phyloP scores from a whole-genome alignment of 1,140 invertebrate species.

The Drosophila repleta region DNA sequence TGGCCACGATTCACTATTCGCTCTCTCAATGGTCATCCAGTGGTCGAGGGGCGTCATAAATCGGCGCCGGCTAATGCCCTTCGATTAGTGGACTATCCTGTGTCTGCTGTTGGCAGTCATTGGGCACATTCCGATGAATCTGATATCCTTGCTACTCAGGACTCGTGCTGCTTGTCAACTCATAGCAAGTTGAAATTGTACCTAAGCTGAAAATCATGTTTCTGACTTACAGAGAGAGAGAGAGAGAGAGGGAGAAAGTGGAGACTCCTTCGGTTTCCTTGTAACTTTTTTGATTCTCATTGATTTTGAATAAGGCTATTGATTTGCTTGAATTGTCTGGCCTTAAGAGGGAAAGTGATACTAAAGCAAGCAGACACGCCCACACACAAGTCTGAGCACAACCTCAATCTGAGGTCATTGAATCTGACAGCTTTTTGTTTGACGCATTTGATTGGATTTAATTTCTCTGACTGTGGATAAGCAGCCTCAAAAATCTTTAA shows the following conservation, averaged over 20 bases:
- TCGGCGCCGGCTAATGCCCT: slow-evolving; percentile 64
- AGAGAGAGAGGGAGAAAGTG: too few relatives aligned
- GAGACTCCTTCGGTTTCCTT: not conserved
- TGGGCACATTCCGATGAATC: slow-evolving; percentile 13
- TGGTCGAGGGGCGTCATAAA: slow-evolving; percentile 68
- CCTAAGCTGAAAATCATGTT: slow-evolving; percentile 22
- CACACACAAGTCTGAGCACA: slow-evolving; percentile 9
- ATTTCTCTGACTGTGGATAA: not conserved
- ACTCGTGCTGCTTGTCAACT: slow-evolving; percentile 29
- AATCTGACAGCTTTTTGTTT: slow-evolving; percentile 30
- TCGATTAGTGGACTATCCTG: slow-evolving; percentile 29
- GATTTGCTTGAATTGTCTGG: slow-evolving; percentile 16
- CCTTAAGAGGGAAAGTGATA: slow-evolving; percentile 30
- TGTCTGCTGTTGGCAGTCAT: slow-evolving; percentile 64
- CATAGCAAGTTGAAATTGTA: slow-evolving; percentile 30
- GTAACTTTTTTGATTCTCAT: slow-evolving; percentile 18
- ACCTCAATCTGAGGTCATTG: slow-evolving; percentile 28
- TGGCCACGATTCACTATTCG: slow-evolving; percentile 8
- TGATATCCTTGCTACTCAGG: slow-evolving; percentile 3
- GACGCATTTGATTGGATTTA: slow-evolving; percentile 1
- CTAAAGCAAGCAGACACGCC: slow-evolving; percentile 23
- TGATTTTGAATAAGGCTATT: slow-evolving; percentile 44
- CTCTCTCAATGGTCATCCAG: slow-evolving; percentile 20
- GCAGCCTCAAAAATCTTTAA: not conserved
- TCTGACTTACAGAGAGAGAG: slow-evolving; percentile 17